Base-by-base conservation (phyloP, 2,113 vertebrate genomes). In the Acanthisitta chloris region DNA sequence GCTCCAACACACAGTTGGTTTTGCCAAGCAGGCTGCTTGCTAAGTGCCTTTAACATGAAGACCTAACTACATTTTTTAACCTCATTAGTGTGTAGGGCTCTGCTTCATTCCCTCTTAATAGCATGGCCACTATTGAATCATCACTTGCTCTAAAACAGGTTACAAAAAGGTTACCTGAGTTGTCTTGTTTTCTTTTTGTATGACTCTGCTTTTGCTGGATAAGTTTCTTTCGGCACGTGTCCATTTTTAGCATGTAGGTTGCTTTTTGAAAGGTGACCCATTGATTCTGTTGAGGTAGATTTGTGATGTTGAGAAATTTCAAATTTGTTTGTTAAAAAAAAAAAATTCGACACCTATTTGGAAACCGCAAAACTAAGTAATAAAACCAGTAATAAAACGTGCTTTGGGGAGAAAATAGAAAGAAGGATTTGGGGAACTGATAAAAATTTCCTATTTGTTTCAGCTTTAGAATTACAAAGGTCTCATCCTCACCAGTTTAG, bases 11-110 rank as follows among this genome's bases (percentile, higher is more conserved):
- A 82, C 92, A 88, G n/a, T 94, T 93, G 96, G 96, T 95, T 95
- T 62, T 95, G 95, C 97, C 96, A 92, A 96, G 91, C 94, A 78
- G 94, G 92, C 94, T 87, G 85, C 96, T 97, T 96, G 91, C 96
- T 97, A 96, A 98, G 96, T 98, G 93, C 94, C 94, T 96, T 96
- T 96, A 96, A 97, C 87, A 24, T 80, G 88, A 97, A 97, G 96
- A 96, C 95, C 92, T 90, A 93, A 96, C 96, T 97, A 95, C 96
- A 95, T 97, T 96, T 94, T 95, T 94, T 96, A 97, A 97, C 95
- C 96, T 98, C 96, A 97, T 97, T 98, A 98, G 96, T 34, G 70
- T 86, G 86, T 89, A 94, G 96, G 93, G 94, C 90, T 84, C 80
- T 72, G 73, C 92, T 97, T 96, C 92, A 82, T 92, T 97, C 95